Conservation (phyloP, 2,113 vertebrate genomes). For the Sardina pilchardus region DNA sequence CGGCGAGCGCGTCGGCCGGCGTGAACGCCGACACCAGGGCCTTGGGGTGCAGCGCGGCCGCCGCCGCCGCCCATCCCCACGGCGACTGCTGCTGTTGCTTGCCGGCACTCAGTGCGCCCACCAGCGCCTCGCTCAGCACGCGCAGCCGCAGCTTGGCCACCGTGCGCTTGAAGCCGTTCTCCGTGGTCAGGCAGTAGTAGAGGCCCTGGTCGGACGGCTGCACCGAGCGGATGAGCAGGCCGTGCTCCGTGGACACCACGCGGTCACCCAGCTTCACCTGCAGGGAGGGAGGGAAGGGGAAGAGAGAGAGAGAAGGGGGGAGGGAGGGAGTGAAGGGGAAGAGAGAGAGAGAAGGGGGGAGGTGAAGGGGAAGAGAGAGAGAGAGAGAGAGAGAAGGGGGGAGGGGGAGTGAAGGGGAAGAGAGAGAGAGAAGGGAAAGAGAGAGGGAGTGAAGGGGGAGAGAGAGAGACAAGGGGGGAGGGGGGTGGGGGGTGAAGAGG, state of each 20-base stretch:
- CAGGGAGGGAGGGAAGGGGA: background rate
- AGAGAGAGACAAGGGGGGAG: too few relatives aligned
- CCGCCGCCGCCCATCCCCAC: constrained; percentile 85
- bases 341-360: too few relatives aligned
- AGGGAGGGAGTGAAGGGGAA: too few relatives aligned
- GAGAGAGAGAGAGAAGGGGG: too few relatives aligned
- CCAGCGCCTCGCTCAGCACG: constrained; percentile 82
- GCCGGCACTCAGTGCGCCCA: constrained; percentile 80
- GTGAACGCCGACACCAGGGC: constrained; percentile 83
- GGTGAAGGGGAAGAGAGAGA: too few relatives aligned
- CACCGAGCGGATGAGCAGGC: constrained; percentile 87
- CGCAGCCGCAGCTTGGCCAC: constrained; percentile 91
- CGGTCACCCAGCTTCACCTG: constrained; percentile 93
- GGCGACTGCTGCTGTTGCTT: constrained; percentile 84
- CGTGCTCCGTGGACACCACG: constrained; percentile 85
- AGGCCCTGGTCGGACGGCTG: constrained; percentile 87
- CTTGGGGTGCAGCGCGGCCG: constrained; percentile 85
- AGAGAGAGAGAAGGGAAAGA: too few relatives aligned
- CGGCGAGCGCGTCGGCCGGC: constrained; percentile 85
- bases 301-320: background rate
- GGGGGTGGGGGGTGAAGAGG: too few relatives aligned
- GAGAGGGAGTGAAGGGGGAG: too few relatives aligned
- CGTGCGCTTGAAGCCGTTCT: constrained; percentile 95
- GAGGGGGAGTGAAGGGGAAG: too few relatives aligned
- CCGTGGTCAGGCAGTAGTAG: constrained; percentile 93